phyloP scores from a whole-genome alignment of 2,888 invertebrate genomes.

The Hydropsyche betteni region DNA sequence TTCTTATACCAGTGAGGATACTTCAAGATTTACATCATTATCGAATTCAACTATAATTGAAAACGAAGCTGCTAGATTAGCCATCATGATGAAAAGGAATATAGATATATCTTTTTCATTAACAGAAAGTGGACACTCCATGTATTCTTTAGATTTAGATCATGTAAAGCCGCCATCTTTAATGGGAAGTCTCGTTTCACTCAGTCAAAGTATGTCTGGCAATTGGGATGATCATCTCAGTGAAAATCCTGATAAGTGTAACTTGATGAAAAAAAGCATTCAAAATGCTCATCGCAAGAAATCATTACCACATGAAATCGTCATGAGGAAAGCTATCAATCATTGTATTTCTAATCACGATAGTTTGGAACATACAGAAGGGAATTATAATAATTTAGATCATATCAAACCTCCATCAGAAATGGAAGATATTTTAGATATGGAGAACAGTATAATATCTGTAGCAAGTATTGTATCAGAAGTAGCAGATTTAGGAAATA shows the following conservation, averaged over 20 bases:
- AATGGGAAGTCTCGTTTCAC: constrained; percentile 73
- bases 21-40: constrained; percentile 68
- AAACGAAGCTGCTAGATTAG: constrained; percentile 77
- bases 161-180: constrained; percentile 80
- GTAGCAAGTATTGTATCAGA: constrained; percentile 86
- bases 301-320: constrained; percentile 74
- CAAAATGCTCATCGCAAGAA: constrained; percentile 70
- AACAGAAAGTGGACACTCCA: constrained; percentile 70
- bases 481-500: constrained; percentile 68
- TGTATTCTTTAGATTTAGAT: constrained; percentile 74
- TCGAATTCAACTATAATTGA: constrained; percentile 78
- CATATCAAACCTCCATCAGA: constrained; percentile 85
- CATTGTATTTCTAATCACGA: constrained; percentile 66
- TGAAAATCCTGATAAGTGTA: constrained; percentile 55
- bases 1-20: constrained; percentile 61
- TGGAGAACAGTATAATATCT: constrained; percentile 85
- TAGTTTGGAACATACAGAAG: constrained; percentile 73
- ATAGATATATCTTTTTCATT: constrained; percentile 54
- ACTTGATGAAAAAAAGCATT: constrained; percentile 56
- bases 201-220: constrained; percentile 64
- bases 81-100: constrained; percentile 62
- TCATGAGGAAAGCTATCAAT: constrained; percentile 77
- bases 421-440: constrained; percentile 78
- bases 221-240: constrained; percentile 61
- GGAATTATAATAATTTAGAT: constrained; percentile 74